phyloP scores from a whole-genome alignment of 2,888 invertebrate genomes.

The Sycophila texana region DNA sequence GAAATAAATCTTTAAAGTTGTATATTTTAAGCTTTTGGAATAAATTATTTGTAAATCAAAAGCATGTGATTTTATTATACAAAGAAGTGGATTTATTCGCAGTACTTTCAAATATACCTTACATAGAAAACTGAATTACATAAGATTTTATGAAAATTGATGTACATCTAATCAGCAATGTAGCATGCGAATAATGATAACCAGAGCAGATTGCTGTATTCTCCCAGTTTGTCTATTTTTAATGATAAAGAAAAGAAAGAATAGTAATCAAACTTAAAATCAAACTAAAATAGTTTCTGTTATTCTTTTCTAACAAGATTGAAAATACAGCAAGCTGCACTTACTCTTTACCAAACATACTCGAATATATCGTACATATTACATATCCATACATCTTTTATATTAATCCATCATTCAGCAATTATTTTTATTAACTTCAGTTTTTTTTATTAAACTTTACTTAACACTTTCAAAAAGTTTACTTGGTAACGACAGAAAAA shows the following conservation, averaged over 20 bases:
- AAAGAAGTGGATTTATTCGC: constrained; percentile 57
- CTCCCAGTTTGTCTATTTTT: constrained; percentile 3
- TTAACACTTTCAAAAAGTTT: constrained; percentile 56
- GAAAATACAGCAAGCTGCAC: constrained; percentile 67
- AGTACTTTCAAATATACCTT: constrained; percentile 55
- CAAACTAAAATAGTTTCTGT: constrained; percentile 42
- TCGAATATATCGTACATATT: constrained; percentile 59
- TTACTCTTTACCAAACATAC: constrained; percentile 61
- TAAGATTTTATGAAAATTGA: constrained; percentile 55
- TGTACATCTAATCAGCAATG: constrained; percentile 53
- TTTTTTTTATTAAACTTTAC: constrained; percentile 52
- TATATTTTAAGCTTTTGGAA: neutral
- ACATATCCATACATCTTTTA: constrained; percentile 59
- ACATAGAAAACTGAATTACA: constrained; percentile 58
- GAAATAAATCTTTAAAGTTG: constrained; percentile 7
- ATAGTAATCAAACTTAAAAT: constrained; percentile 57
- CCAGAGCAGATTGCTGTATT: constrained; percentile 59
- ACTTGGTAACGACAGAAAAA: constrained; percentile 53
- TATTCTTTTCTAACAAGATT: constrained; percentile 29
- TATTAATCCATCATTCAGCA: constrained; percentile 57
- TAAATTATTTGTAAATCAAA: constrained; percentile 16
- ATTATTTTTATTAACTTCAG: constrained; percentile 52
- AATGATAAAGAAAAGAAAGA: constrained; percentile 51
- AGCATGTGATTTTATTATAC: constrained; percentile 41
- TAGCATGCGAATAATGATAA: constrained; percentile 52